These are phyloP conservation scores for Calyptommatus sinebrachiatus DNA, from an alignment of 2,113 vertebrate genomes.

Conservation along the genomic window DNA sequence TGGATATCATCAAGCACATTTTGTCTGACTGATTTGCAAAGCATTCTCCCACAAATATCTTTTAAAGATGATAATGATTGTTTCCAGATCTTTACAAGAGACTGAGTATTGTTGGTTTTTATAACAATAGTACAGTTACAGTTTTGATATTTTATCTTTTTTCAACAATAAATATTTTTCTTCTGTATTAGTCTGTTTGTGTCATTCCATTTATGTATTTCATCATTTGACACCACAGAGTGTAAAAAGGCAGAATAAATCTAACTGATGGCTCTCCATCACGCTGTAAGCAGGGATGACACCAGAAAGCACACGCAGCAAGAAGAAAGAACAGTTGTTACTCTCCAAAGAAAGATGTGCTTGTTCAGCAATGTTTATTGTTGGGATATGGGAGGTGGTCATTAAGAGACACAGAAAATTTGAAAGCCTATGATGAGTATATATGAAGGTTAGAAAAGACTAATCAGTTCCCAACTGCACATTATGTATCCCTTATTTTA, in stretches of 20 bases:
- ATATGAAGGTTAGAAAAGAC: slow-evolving; percentile 26
- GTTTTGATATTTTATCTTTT: too few species aligned
- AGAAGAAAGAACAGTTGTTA: slow-evolving; percentile 18
- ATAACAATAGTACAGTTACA: too few species aligned
- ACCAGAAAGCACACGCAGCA: slow-evolving; percentile 41
- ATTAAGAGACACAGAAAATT: slow-evolving; percentile 40
- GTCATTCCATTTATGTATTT: not conserved
- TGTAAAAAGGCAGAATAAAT: slow-evolving; percentile 32
- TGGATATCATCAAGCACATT: too few species aligned
- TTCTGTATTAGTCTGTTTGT: not conserved
- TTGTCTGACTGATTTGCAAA: too few species aligned
- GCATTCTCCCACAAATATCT: too few species aligned
- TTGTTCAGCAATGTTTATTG: slow-evolving; percentile 50
- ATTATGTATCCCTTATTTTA: not conserved
- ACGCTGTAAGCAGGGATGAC: slow-evolving; percentile 42
- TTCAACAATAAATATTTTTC: not conserved
- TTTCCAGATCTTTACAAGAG: too few species aligned
- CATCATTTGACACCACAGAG: slow-evolving; percentile 30
- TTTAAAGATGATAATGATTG: too few species aligned
- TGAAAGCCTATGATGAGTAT: slow-evolving; percentile 43
- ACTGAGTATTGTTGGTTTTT: too few species aligned
- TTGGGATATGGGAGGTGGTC: slow-evolving; percentile 37
- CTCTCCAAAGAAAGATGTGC: slow-evolving; percentile 54
- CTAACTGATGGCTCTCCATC: slow-evolving; percentile 26
- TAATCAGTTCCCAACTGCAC: not conserved